phyloP scores from a whole-genome alignment of 2,113 vertebrate species.

The Petrocephalus zakoni region DNA sequence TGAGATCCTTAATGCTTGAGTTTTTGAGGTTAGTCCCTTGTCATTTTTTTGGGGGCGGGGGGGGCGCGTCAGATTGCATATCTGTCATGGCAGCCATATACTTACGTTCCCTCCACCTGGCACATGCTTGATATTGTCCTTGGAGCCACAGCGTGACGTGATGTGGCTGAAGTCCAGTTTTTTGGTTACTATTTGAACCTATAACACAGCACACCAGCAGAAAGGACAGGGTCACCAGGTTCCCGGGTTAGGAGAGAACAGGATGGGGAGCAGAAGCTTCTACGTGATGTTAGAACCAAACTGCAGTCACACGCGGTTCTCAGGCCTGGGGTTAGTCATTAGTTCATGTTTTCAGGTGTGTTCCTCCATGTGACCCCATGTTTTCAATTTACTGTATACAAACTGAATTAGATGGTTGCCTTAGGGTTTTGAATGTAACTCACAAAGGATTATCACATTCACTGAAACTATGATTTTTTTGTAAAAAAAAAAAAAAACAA shows the following conservation, averaged over 20 bases:
- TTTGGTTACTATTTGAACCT: conserved; percentile 99
- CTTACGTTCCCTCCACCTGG: conserved; percentile 99
- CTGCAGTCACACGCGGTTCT: background rate
- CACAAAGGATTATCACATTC: background rate
- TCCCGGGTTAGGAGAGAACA: background rate
- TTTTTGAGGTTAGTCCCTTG: background rate
- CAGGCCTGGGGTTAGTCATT: background rate
- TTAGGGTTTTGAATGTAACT: background rate
- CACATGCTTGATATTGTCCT: conserved; percentile 99
- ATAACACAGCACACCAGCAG: conserved; percentile 63
- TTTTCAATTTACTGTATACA: background rate
- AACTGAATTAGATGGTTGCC: background rate
- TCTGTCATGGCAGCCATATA: conserved; percentile 46
- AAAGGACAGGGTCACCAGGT: conserved; percentile 46
- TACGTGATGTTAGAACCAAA: background rate
- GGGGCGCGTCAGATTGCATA: too few relatives aligned
- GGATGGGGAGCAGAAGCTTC: conserved; percentile 1
- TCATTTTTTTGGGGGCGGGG: background rate
- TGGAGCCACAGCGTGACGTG: conserved; percentile 99
- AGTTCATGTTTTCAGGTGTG: background rate
- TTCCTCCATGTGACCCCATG: background rate
- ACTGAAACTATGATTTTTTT: background rate
- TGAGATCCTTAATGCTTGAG: background rate
- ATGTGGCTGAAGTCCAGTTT: conserved; percentile 98
- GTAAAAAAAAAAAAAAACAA: background rate